phyloP scores from a whole-genome alignment of 1,140 invertebrate genomes.

The Drosophila rufa region DNA sequence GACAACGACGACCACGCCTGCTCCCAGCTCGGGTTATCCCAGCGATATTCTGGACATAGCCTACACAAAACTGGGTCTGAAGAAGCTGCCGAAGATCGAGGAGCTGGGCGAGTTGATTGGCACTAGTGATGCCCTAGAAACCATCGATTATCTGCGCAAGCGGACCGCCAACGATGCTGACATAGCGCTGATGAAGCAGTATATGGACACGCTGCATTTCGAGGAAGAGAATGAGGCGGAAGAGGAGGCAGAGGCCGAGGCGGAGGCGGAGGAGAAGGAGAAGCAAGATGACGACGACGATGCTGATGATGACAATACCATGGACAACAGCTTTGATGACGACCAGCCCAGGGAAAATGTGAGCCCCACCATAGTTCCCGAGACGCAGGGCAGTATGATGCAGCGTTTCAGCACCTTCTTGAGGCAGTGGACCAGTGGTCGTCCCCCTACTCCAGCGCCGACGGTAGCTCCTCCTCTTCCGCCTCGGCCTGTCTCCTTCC shows the following conservation, averaged over 20 bases:
- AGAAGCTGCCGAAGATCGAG: slow-evolving; percentile 63
- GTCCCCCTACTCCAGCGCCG: neutral
- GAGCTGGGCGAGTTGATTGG: slow-evolving; percentile 72
- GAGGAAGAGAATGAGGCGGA: slow-evolving; percentile 44
- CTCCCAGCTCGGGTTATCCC: slow-evolving; percentile 61
- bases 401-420: slow-evolving; percentile 51
- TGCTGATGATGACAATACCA: slow-evolving; percentile 48
- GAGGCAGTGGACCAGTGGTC: slow-evolving; percentile 58
- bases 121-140: slow-evolving; percentile 63
- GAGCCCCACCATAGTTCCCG: slow-evolving; percentile 2
- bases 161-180: slow-evolving; percentile 64
- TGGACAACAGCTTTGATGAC: slow-evolving; percentile 48
- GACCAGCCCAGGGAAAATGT: slow-evolving; percentile 12
- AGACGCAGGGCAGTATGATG: slow-evolving; percentile 22
- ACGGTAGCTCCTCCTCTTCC: slow-evolving; percentile 8
- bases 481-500: slow-evolving; percentile 8
- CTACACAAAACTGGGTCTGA: slow-evolving; percentile 66
- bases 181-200: slow-evolving; percentile 70
- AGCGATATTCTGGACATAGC: slow-evolving; percentile 71
- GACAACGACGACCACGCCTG: slow-evolving; percentile 28
- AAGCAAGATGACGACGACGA: slow-evolving; percentile 7
- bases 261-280: slow-evolving; percentile 1
- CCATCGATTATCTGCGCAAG: slow-evolving; percentile 68
- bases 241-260: slow-evolving; percentile 19
- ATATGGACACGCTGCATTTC: slow-evolving; percentile 66